These are phyloP conservation scores for Morelia viridis DNA, from an alignment of 2,797 vertebrate genomes.

Conservation along the genomic window DNA sequence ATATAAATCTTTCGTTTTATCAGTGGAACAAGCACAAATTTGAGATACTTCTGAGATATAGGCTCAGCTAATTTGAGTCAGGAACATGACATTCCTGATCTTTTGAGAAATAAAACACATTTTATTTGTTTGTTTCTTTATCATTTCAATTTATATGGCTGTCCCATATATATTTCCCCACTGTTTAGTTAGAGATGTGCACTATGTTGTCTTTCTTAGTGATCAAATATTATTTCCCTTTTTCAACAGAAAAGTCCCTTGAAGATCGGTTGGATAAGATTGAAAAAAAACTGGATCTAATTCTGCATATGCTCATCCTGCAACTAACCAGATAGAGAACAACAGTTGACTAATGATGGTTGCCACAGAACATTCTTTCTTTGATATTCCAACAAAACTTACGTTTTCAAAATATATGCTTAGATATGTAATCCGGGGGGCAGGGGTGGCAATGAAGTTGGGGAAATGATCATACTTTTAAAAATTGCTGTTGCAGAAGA, in stretches of 20 bases:
- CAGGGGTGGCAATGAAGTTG: neutral
- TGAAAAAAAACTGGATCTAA: neutral
- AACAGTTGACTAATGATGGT: neutral
- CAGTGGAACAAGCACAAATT: neutral
- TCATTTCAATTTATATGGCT: neutral
- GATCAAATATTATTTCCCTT: neutral
- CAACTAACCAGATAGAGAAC: neutral
- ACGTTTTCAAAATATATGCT: neutral
- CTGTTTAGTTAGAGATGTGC: neutral
- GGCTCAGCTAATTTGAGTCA: neutral
- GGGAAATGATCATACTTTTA: neutral
- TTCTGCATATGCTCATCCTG: neutral
- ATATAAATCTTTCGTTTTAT: neutral
- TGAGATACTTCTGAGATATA: neutral
- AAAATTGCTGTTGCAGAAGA: neutral
- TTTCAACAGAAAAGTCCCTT: neutral
- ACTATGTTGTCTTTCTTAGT: neutral
- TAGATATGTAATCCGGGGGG: neutral
- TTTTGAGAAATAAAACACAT: neutral
- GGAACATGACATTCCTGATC: neutral
- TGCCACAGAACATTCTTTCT: neutral
- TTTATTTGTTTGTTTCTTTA: neutral
- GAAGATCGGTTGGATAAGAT: neutral
- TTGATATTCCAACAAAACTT: neutral
- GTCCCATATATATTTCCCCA: neutral